A percentile compares a stretch with the other conserved stretches of the same genome.
Conservation (phyloP, 1,140 invertebrate species). For the Drosophila takahashii region DNA sequence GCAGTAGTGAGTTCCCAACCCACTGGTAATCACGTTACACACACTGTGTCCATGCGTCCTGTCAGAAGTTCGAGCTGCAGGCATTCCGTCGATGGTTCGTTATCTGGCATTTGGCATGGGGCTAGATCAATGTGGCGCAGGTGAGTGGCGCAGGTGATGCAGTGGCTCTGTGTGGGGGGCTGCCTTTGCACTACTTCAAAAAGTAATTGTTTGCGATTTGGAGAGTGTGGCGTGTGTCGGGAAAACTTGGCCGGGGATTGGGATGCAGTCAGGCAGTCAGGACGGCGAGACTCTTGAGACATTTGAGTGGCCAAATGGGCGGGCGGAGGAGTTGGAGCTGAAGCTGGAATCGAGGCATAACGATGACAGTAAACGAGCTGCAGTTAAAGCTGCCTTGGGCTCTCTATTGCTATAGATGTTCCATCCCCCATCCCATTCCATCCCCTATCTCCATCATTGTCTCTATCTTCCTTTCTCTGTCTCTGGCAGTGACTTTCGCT, state of each 20-base stretch:
- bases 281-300: slow-evolving; percentile 75
- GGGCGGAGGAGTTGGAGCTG: slow-evolving; percentile 3
- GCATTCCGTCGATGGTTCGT: slow-evolving; percentile 63
- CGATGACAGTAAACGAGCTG: slow-evolving; percentile 53
- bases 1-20: slow-evolving; percentile 10
- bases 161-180: slow-evolving; percentile 19
- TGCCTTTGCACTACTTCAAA: slow-evolving; percentile 67
- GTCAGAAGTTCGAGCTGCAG: slow-evolving; percentile 57
- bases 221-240: slow-evolving; percentile 67
- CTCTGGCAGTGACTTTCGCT: slow-evolving; percentile 47
- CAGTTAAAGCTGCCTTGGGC: slow-evolving; percentile 62
- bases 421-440: not conserved
- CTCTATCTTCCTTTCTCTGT: slow-evolving; percentile 11
- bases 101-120: slow-evolving; percentile 62
- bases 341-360: slow-evolving; percentile 23
- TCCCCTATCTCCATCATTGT: slow-evolving; percentile 18
- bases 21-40: slow-evolving; percentile 45
- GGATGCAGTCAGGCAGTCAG: slow-evolving; percentile 46
- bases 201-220: slow-evolving; percentile 83
- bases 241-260: slow-evolving; percentile 24
- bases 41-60: slow-evolving; percentile 28
- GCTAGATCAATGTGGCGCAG: slow-evolving; percentile 73
- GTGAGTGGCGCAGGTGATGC: slow-evolving; percentile 52
- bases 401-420: not conserved
- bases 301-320: slow-evolving; percentile 67